A percentile compares a stretch with the other conserved stretches of the same genome.
These are phyloP conservation scores for Onthophagus sagittarius DNA, from an alignment of 2,888 invertebrate genomes.

Conservation along the genomic window DNA sequence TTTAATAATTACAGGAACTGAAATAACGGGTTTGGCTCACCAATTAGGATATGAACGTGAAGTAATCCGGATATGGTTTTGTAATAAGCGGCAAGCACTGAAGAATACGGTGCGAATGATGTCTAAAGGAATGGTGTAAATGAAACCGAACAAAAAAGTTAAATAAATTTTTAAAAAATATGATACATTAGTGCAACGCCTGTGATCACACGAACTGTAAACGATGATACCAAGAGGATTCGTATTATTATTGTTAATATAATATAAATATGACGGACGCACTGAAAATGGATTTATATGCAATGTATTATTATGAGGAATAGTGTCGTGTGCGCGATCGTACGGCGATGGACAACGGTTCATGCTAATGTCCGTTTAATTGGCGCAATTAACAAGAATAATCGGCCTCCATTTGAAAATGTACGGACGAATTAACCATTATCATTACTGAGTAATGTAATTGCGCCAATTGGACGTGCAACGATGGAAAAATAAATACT, in stretches of 20 bases:
- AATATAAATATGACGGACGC: not conserved
- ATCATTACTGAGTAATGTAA: slow-evolving; percentile 4
- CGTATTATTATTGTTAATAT: not conserved
- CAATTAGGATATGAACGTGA: slow-evolving; percentile 96
- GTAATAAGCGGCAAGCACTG: slow-evolving; percentile 95
- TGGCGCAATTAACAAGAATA: slow-evolving; percentile 7
- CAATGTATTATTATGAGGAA: not conserved
- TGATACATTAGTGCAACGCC: slow-evolving; percentile 5
- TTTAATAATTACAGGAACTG: slow-evolving; percentile 69
- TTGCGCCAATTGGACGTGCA: slow-evolving; percentile 7
- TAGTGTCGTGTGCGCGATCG: not conserved
- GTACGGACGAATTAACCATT: not conserved
- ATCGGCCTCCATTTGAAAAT: not conserved
- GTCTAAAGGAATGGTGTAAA: slow-evolving; percentile 78
- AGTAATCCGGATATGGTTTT: slow-evolving; percentile 99
- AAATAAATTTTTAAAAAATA: not conserved
- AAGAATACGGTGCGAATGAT: slow-evolving; percentile 97
- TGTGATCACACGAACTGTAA: slow-evolving; percentile 18
- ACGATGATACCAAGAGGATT: not conserved
- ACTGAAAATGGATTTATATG: not conserved
- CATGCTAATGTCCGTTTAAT: not conserved
- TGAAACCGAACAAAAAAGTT: not conserved
- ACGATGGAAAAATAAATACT: slow-evolving; percentile 7
- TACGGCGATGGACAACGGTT: not conserved
- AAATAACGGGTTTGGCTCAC: slow-evolving; percentile 93